Evolutionary conservation across 2,888 invertebrate genomes (phyloP), one percentile per base, ranked within the genome.

Genomic region (Camponotus fellah): DNA sequence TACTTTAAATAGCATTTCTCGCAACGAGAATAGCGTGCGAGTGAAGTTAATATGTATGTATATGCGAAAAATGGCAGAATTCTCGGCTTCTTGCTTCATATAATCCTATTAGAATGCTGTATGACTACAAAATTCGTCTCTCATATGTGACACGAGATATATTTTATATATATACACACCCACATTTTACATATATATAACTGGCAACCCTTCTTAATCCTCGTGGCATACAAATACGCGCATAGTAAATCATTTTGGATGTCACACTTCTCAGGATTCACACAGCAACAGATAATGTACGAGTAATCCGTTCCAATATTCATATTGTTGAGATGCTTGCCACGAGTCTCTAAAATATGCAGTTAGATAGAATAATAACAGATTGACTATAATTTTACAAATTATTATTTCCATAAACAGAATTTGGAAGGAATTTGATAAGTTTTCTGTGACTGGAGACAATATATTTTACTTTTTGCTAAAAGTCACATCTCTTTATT

Each of bases 31-130:
- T 53, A 32, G 40, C 56, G 56, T 34, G 32, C 14, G 17, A 62
- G 43, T 43, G 32, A 17, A 26, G 26, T n/a, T n/a, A 43, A 43
- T 21, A 75, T 14, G 17, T 34, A 49, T 69, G 5, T 65, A 75
- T 60, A 21, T 17, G 17, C 69, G 32, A 43, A 53, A 83, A 83
- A 83, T 62, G 43, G 64, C 21, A 40, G 64, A 32, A 83, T 62
- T 81, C 71, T 58, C 71, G 40, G 46, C 58, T 58, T 82, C 43
- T 37, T 68, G 26, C 34, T 43, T 40, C 62, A 82, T 62, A 62
- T 82, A 84, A 84, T 84, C 84, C 84, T 84, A 82, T 84, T 84
- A 84, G n/a, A 53, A 34, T 75, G 58, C 21, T 82, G 66, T 71
- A 62, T 17, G 6, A 65, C 40, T 37, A 80, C 64, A 60, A 81